phyloP scores from a whole-genome alignment of 2,113 vertebrate species.

The Tyrannus savana region DNA sequence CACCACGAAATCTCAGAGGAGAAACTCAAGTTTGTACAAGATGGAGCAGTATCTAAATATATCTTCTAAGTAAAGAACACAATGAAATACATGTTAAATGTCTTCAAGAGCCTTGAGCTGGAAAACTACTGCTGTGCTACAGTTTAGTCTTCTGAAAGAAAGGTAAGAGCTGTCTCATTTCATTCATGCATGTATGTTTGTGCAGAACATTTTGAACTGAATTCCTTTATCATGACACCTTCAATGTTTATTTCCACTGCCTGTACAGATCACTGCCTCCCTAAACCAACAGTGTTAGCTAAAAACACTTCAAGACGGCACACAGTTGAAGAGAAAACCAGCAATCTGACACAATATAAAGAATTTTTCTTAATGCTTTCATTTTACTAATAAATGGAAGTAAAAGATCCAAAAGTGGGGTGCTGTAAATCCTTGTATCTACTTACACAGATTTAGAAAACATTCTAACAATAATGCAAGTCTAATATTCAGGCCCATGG shows the following conservation, averaged over 20 bases:
- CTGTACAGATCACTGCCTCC: not conserved
- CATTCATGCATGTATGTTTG: not conserved
- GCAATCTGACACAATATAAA: not conserved
- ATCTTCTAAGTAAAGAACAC: not conserved
- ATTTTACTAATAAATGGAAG: not conserved
- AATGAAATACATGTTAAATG: not conserved
- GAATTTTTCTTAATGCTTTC: not conserved
- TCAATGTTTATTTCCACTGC: conserved; percentile 4
- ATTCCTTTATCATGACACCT: not conserved
- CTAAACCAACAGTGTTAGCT: not conserved
- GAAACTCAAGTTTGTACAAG: not conserved
- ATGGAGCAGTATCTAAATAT: not conserved
- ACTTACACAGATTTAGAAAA: not conserved
- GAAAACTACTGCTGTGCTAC: not conserved
- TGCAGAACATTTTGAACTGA: not conserved
- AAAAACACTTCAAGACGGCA: not conserved
- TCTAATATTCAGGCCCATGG: not conserved
- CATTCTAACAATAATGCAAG: not conserved
- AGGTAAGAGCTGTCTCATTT: not conserved
- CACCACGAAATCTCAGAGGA: not conserved
- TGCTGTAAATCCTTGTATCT: not conserved
- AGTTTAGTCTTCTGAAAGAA: no score
- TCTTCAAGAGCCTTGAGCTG: not conserved
- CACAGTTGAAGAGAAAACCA: not conserved
- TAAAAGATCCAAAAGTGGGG: not conserved